phyloP scores from a whole-genome alignment of 2,888 invertebrate genomes.

The Lydus trimaculatus region DNA sequence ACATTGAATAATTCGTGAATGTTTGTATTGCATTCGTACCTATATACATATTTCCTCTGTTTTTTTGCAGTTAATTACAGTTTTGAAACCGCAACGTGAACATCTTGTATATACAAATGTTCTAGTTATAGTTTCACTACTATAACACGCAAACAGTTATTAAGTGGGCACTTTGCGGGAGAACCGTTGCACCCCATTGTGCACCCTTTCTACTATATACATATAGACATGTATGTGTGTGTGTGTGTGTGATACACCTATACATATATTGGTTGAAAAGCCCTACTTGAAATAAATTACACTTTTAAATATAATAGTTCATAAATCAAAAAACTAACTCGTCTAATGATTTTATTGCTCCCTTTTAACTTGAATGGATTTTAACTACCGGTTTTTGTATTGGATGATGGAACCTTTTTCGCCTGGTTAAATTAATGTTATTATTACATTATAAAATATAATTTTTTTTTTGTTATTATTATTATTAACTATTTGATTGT shows the following conservation, averaged over 20 bases:
- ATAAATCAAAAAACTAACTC: conserved; percentile 35
- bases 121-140: background rate
- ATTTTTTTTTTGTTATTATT: background rate
- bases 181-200: conserved; percentile 40
- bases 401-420: background rate
- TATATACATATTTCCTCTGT: background rate
- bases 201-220: conserved; percentile 25
- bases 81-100: conserved; percentile 37
- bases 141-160: conserved; percentile 38
- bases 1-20: conserved; percentile 20
- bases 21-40: conserved; percentile 16
- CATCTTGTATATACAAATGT: conserved; percentile 39
- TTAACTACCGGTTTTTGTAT: background rate
- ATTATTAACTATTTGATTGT: background rate
- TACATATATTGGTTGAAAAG: background rate
- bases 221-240: background rate
- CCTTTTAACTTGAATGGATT: conserved; percentile 9
- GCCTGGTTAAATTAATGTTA: too few species aligned
- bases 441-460: background rate
- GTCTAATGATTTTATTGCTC: conserved; percentile 28
- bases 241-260: too few species aligned
- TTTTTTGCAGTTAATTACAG: conserved; percentile 34
- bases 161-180: conserved; percentile 37
- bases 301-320: conserved; percentile 29
- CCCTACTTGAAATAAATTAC: conserved; percentile 39